phyloP scores from a whole-genome alignment of 2,113 vertebrate species.

The Epinephelus lanceolatus region DNA sequence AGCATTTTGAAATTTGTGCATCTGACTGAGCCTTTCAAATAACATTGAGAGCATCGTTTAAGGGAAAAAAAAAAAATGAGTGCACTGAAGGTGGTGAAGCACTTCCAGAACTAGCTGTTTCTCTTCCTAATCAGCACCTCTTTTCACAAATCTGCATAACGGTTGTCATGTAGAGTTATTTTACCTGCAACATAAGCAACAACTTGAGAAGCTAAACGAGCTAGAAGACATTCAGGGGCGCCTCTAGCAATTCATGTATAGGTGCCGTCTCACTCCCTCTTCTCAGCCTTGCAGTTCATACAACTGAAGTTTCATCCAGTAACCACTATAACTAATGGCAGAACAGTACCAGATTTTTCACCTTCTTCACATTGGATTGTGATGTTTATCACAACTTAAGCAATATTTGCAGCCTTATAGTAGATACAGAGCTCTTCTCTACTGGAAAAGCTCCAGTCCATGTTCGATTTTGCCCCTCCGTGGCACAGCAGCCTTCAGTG shows the following conservation, averaged over 20 bases:
- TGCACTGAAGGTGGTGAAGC: background rate
- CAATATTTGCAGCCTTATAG: no score
- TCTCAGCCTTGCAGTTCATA: no score
- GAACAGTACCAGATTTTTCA: no score
- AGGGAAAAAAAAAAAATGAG: background rate
- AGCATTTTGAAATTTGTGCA: background rate
- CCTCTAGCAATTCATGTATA: background rate
- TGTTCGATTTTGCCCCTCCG: no score
- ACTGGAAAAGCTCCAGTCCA: no score
- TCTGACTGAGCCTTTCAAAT: background rate
- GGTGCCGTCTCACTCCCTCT: no score
- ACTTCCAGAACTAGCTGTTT: background rate
- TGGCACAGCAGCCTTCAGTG: no score
- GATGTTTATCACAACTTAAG: no score
- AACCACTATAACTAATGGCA: no score
- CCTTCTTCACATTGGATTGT: no score
- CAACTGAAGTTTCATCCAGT: no score
- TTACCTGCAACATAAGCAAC: background rate
- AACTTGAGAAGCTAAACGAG: background rate
- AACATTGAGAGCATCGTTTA: background rate
- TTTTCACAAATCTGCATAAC: background rate
- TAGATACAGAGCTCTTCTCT: no score
- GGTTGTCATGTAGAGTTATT: background rate
- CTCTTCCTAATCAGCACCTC: background rate
- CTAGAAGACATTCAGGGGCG: background rate